phyloP scores from a whole-genome alignment of 2,797 vertebrate genomes.

The Micromesistius poutassou region DNA sequence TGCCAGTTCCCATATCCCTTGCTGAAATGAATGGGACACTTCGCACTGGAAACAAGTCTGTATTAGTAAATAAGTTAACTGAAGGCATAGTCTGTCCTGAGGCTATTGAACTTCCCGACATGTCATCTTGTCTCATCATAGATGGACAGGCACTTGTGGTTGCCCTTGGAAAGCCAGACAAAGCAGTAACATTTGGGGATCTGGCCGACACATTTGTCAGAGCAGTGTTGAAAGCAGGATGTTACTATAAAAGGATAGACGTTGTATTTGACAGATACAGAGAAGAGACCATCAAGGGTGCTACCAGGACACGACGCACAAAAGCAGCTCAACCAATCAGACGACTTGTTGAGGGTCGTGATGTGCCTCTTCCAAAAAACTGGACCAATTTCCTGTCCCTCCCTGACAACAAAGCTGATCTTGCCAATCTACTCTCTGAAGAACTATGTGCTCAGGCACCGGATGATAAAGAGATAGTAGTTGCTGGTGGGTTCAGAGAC shows the following conservation, averaged over 20 bases:
- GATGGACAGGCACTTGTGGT: conserved; percentile 4
- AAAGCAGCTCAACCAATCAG: conserved; percentile 9
- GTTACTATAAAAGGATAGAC: too few relatives aligned
- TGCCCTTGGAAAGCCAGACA: not conserved
- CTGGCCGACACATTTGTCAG: too few relatives aligned
- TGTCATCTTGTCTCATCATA: not conserved
- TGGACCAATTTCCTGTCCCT: conserved; percentile 1
- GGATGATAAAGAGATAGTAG: conserved; percentile 7
- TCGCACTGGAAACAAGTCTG: conserved; percentile 4
- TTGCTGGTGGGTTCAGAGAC: conserved; percentile 9
- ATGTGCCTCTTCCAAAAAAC: conserved; percentile 6
- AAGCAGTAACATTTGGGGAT: conserved; percentile 4
- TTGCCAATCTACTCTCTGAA: not conserved
- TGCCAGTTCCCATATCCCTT: conserved; percentile 9
- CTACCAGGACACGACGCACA: not conserved
- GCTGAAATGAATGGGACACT: conserved; percentile 10
- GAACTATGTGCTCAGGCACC: conserved; percentile 3
- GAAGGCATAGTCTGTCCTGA: conserved; percentile 9
- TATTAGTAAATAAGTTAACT: conserved; percentile 4
- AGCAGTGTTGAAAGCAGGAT: too few relatives aligned
- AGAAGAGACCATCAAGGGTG: too few relatives aligned
- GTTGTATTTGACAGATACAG: too few relatives aligned
- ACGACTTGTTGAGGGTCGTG: conserved; percentile 5
- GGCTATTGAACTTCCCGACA: conserved; percentile 5
- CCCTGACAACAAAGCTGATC: not conserved